Conservation (phyloP, 2,797 vertebrate genomes). For the Cyprinella venusta region DNA sequence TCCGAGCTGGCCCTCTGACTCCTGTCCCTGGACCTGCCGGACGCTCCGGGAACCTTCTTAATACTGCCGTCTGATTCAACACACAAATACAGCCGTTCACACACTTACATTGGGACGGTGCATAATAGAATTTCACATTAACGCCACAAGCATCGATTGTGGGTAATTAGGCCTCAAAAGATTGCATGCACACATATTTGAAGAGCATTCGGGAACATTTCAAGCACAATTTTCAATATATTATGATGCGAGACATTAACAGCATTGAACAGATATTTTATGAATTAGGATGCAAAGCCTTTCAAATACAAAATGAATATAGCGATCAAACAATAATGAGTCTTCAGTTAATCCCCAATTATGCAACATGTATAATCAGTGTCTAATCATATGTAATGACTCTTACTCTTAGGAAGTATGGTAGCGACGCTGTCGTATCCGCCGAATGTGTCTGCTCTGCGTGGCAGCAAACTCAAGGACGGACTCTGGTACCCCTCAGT, state of each 20-base stretch:
- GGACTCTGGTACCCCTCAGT: slow-evolving; percentile 70
- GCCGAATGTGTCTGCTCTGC: slow-evolving; percentile 89
- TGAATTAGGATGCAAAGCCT: not conserved
- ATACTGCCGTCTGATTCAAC: slow-evolving; percentile 78
- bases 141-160: not conserved
- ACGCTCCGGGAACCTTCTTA: slow-evolving; percentile 70
- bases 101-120: not conserved
- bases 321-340: not conserved
- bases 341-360: not conserved
- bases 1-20: slow-evolving; percentile 78
- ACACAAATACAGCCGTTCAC: slow-evolving; percentile 33
- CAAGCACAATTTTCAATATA: not conserved
- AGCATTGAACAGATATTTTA: no score
- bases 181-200: not conserved
- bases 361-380: no score
- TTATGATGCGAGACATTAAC: not conserved
- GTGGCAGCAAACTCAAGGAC: slow-evolving; percentile 70
- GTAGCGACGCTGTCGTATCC: slow-evolving; percentile 82
- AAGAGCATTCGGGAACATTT: not conserved
- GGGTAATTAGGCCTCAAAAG: not conserved
- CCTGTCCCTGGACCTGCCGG: slow-evolving; percentile 78
- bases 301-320: not conserved
- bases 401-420: slow-evolving; percentile 83
- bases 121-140: not conserved
- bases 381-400: not conserved